Base-by-base conservation (phyloP, 2,888 invertebrate genomes). In the Parthenolecanium corni region DNA sequence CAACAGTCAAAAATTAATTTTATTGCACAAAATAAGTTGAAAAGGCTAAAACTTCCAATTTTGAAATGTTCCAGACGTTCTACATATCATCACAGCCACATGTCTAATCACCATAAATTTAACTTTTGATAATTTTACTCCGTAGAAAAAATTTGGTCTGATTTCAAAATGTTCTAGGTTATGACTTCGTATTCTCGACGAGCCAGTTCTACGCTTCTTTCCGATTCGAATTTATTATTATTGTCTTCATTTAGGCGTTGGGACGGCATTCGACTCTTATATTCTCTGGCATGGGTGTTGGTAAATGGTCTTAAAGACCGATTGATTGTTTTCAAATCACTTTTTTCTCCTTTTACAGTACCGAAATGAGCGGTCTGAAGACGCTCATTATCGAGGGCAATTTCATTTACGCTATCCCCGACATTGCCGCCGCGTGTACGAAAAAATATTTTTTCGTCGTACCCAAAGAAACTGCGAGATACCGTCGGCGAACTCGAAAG, bases 311-410 rank as follows among this genome's bases (percentile, higher is more conserved):
- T 4, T 9, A 42, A 42, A 18, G 12, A 14, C 49, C 18, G 20
- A 5, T 12, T 12, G 4, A 12, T 21, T 12, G 20, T 49, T 12
- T 49, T 21, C 18, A 20, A n/a, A n/a, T n/a, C n/a, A n/a, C n/a
- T 18, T 12, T 14, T 16, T 20, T 38, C 31, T 46, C 21, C 49
- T 49, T 2, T 36, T 47, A 49, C 23, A 58, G 58, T 46, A 20
- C 18, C 20, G 38, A 21, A n/a, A 51, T 36, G 9, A 38, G 40
- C 20, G 21, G 38, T 21, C 21, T 23, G 25, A 31, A 56, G 24
- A 62, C 58, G n/a, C 56, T 65, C 25, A 25, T 65, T 11, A 18
- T 65, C 6, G 65, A 65, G 36, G 65, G 65, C n/a, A 62, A 64
- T 31, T 57, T 64, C 36, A 57, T 65, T 52, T 57, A 57, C 31